These are phyloP conservation scores for Schizothorax lantsangensis DNA, from an alignment of 2,797 vertebrate genomes.

Conservation along the genomic window DNA sequence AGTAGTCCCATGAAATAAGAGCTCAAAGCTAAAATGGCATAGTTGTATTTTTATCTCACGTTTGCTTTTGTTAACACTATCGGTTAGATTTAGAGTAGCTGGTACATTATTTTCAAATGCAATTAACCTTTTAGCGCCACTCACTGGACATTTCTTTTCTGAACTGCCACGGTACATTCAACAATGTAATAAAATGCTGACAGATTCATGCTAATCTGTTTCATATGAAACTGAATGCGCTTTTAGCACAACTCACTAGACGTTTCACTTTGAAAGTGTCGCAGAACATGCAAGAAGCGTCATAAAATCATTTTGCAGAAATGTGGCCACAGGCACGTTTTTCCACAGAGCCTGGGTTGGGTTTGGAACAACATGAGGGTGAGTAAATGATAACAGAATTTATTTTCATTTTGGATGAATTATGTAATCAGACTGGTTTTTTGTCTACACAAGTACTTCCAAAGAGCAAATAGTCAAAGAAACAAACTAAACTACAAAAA, in stretches of 20 bases:
- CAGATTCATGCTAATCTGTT: background rate
- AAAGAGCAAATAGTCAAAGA: background rate
- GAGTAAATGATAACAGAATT: background rate
- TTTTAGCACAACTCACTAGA: background rate
- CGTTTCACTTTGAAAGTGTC: background rate
- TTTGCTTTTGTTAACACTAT: background rate
- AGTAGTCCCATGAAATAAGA: background rate
- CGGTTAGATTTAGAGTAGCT: background rate
- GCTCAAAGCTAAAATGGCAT: background rate
- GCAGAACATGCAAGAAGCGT: background rate
- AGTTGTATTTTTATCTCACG: background rate
- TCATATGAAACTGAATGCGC: background rate
- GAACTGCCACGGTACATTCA: background rate
- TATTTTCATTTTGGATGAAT: background rate
- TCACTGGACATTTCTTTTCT: background rate
- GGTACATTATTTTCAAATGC: background rate
- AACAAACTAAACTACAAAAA: background rate
- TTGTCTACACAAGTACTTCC: background rate
- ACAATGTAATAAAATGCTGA: background rate
- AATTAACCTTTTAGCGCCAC: background rate
- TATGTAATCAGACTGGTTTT: background rate
- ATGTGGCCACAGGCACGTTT: background rate
- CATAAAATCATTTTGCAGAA: background rate
- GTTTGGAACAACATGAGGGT: background rate
- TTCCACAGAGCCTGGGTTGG: background rate